These are phyloP conservation scores for Thaumetopoea pityocampa DNA, from an alignment of 1,140 invertebrate species.

Conservation along the genomic window DNA sequence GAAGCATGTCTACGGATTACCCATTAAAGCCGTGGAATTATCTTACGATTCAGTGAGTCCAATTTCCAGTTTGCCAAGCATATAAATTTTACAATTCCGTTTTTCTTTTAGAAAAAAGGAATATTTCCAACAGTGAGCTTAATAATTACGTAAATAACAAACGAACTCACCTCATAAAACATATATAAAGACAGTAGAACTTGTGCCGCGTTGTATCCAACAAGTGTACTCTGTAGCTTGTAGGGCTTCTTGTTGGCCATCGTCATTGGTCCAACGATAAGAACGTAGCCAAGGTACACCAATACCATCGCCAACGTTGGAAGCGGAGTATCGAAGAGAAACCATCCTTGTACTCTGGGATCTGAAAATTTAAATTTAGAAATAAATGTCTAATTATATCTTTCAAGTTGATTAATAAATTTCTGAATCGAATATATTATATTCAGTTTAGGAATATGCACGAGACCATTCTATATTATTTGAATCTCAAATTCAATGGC, in stretches of 20 bases:
- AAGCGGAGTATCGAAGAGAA: constrained; percentile 92
- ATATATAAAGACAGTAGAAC: constrained; percentile 91
- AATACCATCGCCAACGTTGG: constrained; percentile 90
- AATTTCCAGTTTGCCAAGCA: too few relatives aligned
- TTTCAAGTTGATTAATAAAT: too few relatives aligned
- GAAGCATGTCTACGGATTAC: too few relatives aligned
- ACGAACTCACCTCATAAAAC: constrained; percentile 89
- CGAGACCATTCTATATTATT: too few relatives aligned
- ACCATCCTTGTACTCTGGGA: constrained; percentile 92
- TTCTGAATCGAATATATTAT: too few relatives aligned
- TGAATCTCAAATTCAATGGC: too few relatives aligned
- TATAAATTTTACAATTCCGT: too few relatives aligned
- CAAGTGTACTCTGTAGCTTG: constrained; percentile 85
- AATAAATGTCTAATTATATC: too few relatives aligned
- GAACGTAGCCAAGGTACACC: constrained; percentile 87
- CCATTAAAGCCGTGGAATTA: too few relatives aligned
- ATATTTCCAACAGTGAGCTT: neutral
- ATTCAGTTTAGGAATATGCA: too few relatives aligned
- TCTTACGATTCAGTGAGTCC: too few relatives aligned
- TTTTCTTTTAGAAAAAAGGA: too few relatives aligned
- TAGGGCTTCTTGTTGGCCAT: constrained; percentile 94
- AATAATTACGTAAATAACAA: constrained; percentile 6
- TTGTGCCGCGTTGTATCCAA: constrained; percentile 94
- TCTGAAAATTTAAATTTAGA: constrained; percentile 73
- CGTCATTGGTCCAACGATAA: constrained; percentile 87